Evolutionary conservation across 2,888 invertebrate genomes (phyloP), one percentile per base, ranked within the genome.

Genomic region (Julus scandinavius): DNA sequence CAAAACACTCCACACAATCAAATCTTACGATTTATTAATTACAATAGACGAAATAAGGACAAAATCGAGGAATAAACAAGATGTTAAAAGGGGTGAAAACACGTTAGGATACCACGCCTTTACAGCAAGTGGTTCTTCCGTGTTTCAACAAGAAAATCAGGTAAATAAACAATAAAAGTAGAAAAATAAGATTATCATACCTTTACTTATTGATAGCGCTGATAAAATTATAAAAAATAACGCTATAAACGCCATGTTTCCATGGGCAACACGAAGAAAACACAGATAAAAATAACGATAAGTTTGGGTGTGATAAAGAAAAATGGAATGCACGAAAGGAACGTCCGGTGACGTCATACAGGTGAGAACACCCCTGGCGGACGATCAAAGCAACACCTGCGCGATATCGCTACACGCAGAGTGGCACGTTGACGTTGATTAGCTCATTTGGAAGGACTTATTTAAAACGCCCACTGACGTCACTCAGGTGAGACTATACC

Each of bases 281-380:
- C 15, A 86, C 50, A 4, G 29, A 38, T 45, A 86, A 20, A 86
- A 38, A 40, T 41, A 3, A 86, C 11, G 17, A 85, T 45, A 85
- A 85, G 38, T 85, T 86, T 50, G 86, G 86, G 86, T 13, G 86
- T 86, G 49, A 54, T 49, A 41, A 86, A 38, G 54, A 49, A 49
- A 41, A 86, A 17, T 45, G 38, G 50, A 49, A 45, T 84, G 45
- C 15, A 40, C 17, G 41, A 11, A 84, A 15, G n/a, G 13, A 17
- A 17, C 54, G 2, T 50, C 86, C 50, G 86, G 50, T 86, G 86
- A 86, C 49, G 86, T 86, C 86, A 86, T 49, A 15, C 84, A 84
- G 84, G 84, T 84, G 45, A 63, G 63, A n/a, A n/a, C 17, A n/a
- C 63, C 17, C 63, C 63, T 63, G 63, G 63, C 63, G 63, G 63